phyloP scores from a whole-genome alignment of 2,888 invertebrate species.

The Nymphalis polychloros region DNA sequence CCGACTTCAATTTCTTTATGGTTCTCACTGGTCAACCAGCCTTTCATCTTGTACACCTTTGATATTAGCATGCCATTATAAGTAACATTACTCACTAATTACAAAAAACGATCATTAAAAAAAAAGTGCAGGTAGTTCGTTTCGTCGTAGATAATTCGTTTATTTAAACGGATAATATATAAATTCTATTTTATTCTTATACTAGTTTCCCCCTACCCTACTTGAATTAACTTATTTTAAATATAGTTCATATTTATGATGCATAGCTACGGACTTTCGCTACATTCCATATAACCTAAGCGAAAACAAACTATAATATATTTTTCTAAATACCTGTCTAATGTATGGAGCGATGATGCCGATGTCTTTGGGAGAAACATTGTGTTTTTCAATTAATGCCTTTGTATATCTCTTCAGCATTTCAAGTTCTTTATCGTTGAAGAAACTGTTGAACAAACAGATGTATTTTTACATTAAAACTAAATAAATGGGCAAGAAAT shows the following conservation, averaged over 20 bases:
- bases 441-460: constrained; percentile 61
- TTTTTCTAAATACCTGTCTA: constrained; percentile 85
- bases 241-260: no score
- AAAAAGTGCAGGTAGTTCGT: no score
- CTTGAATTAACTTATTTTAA: neutral
- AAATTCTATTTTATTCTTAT: no score
- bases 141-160: no score
- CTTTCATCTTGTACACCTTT: constrained; percentile 75
- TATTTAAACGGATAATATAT: no score
- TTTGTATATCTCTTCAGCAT: constrained; percentile 74
- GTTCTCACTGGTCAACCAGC: constrained; percentile 54
- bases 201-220: no score
- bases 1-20: constrained; percentile 84
- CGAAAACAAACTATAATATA: no score
- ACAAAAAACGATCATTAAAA: no score
- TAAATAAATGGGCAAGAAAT: no score
- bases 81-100: neutral
- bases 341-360: constrained; percentile 96
- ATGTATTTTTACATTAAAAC: no score
- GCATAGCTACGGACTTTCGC: no score
- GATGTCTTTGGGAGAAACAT: constrained; percentile 84
- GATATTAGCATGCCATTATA: neutral
- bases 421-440: constrained; percentile 89
- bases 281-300: no score
- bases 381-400: constrained; percentile 81